A percentile compares a stretch with the other conserved stretches of the same genome.
Conservation (phyloP, 1,140 invertebrate species). For the Drosophila micromelanica region DNA sequence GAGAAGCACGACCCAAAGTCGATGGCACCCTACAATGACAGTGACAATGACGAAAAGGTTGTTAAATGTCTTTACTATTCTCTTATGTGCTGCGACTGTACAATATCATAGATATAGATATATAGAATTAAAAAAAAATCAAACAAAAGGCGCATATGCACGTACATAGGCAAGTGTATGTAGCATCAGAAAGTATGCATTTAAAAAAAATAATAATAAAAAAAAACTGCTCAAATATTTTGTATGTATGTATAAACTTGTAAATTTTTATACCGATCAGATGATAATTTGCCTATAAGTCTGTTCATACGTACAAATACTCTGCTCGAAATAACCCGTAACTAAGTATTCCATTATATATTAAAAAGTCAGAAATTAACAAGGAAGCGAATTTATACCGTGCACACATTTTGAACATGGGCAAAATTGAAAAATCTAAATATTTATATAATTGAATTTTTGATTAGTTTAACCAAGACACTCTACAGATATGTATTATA, state of each 20-base stretch:
- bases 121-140: too few relatives aligned
- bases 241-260: constrained; percentile 39
- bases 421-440: constrained; percentile 5
- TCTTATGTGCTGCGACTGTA: constrained; percentile 83
- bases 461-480: not conserved
- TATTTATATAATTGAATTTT: not conserved
- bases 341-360: constrained; percentile 14
- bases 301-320: constrained; percentile 15
- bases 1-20: constrained; percentile 39
- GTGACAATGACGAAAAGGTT: constrained; percentile 74
- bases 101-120: constrained; percentile 68
- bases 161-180: constrained; percentile 14
- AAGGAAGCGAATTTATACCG: constrained; percentile 31
- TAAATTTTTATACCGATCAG: constrained; percentile 24
- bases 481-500: constrained; percentile 19
- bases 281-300: constrained; percentile 27
- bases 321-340: constrained; percentile 10
- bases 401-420: constrained; percentile 18
- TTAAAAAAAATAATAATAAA: too few relatives aligned
- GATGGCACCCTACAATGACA: constrained; percentile 46
- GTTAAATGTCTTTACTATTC: constrained; percentile 83
- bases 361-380: not conserved
- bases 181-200: constrained; percentile 35
- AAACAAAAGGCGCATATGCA: constrained; percentile 21
- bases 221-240: constrained; percentile 36